Evolutionary conservation across 2,797 vertebrate species (phyloP).

Genomic region (Florisuga fusca): DNA sequence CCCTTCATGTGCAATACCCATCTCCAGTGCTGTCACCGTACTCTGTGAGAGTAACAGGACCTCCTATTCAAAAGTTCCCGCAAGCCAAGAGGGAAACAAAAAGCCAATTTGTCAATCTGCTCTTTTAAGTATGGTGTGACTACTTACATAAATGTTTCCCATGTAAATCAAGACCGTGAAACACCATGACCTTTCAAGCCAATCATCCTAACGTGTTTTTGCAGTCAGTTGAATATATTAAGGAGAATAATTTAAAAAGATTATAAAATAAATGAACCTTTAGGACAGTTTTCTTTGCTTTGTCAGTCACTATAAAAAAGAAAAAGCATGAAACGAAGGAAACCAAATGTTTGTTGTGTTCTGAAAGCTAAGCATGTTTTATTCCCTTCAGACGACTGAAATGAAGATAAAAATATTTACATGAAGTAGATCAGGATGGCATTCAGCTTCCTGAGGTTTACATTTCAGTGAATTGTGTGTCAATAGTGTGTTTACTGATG

Average conservation of each 20-base stretch:
- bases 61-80: not conserved
- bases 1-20: fast-evolving
- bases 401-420: not conserved
- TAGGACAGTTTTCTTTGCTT: not conserved
- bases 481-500: not conserved
- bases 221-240: not conserved
- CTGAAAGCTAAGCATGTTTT: not conserved
- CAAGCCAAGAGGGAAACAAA: not conserved
- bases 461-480: not conserved
- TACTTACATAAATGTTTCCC: not conserved
- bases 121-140: not conserved
- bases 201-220: not conserved
- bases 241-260: not conserved
- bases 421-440: not conserved
- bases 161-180: not conserved
- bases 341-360: not conserved
- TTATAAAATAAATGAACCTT: not conserved
- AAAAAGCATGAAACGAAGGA: not conserved
- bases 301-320: not conserved
- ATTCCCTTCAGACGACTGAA: not conserved
- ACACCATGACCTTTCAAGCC: fast-evolving
- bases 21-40: not conserved
- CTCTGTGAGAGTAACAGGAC: not conserved
- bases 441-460: not conserved
- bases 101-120: not conserved